Evolutionary conservation across 1,140 invertebrate genomes (phyloP), one percentile per base, ranked within the genome.

Genomic region (Anastrepha obliqua): DNA sequence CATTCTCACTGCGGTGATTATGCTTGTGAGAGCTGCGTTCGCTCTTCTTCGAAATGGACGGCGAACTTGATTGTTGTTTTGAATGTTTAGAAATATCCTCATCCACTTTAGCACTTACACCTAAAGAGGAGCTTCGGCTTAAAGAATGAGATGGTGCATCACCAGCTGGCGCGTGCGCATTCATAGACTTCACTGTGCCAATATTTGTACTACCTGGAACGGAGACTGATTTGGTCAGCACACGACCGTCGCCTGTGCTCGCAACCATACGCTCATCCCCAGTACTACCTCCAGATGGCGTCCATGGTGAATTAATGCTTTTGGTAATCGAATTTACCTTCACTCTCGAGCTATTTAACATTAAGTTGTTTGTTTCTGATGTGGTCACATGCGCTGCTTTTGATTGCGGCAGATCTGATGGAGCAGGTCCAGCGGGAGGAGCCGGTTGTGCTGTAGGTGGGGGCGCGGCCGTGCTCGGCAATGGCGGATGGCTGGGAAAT

Each of bases 401-500:
- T 42, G 89, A 17, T 64, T 60, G 59, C 13, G 88, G 59, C 13
- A 67, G 42, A 6, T 64, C 70, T 51, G 86, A 59, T 42, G 86
- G 85, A 17, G 88, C 88, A 47, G 88, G 88, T 20, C 86, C 86
- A 64, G 86, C 89, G 51, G 91, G 91, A 55, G 91, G 91, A 59
- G 91, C 90, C 7, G 92, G 91, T 86, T 92, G 91, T 44, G 90
- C 89, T 1, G 89, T 89, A 67, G 92, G 90, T 51, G 89, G 88
- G 39, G 92, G 91, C 3, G 92, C 92, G n/a, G 92, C 91, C 11
- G 94, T 93, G 85, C 94, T 92, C 88, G 94, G 93, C 88, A 95
- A 93, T 88, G 96, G 95, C 90, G 96, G 96, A 94, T 96, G 96
- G 93, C 95, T 96, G 90, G 96, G 96, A 94, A 97, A 97, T 42